Evolutionary conservation across 2,113 vertebrate genomes (phyloP).

Genomic region (Hypomesus transpacificus): DNA sequence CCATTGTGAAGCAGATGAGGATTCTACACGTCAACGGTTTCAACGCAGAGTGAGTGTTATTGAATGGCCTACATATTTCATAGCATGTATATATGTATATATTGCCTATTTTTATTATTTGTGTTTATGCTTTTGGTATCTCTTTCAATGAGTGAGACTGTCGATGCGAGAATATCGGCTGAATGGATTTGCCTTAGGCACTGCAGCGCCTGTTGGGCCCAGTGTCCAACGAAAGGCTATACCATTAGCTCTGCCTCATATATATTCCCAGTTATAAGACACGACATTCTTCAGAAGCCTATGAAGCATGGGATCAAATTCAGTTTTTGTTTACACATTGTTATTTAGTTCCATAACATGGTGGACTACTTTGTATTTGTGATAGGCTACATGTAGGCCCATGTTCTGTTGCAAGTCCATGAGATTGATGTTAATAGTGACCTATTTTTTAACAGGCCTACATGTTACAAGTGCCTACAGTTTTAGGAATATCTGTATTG

Average conservation of each 20-base stretch:
- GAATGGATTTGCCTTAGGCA: constrained; percentile 63
- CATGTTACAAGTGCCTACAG: constrained; percentile 24
- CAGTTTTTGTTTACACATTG: no score
- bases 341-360: no score
- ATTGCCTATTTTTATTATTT: neutral
- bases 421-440: constrained; percentile 61
- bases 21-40: constrained; percentile 99
- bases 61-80: constrained; percentile 21
- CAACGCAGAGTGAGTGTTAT: constrained; percentile 93
- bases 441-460: constrained; percentile 57
- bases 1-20: constrained; percentile 99
- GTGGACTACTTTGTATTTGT: no score
- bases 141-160: constrained; percentile 28
- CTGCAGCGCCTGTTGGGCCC: constrained; percentile 84
- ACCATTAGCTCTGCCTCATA: constrained; percentile 46
- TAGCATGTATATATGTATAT: neutral
- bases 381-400: constrained; percentile 63
- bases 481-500: neutral
- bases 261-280: constrained; percentile 12
- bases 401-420: constrained; percentile 52
- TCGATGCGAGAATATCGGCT: constrained; percentile 38
- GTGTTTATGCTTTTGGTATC: constrained; percentile 17
- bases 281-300: neutral
- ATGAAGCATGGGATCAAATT: no score
- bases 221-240: constrained; percentile 55